Percentiles rank a stretch among this genome's conserved stretches.
phyloP scores from a whole-genome alignment of 2,888 invertebrate species.

The Orgyia antiqua region DNA sequence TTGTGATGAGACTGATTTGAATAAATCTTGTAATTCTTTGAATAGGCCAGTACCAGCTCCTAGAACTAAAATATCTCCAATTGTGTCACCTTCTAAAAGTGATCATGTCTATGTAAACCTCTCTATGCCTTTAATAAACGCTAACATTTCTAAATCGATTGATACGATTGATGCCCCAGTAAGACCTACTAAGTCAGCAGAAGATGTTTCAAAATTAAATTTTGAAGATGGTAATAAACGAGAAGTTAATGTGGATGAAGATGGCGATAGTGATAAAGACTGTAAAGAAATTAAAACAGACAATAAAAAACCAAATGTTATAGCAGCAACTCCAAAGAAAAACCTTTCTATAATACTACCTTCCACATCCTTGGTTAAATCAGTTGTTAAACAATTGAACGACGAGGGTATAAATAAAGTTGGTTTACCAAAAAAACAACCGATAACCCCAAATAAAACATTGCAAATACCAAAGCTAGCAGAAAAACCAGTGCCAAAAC shows the following conservation, averaged over 20 bases:
- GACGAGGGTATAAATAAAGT: conserved; percentile 59
- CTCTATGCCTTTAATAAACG: conserved; percentile 68
- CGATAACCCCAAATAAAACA: conserved; percentile 65
- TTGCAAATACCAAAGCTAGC: conserved; percentile 72
- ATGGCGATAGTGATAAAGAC: conserved; percentile 20
- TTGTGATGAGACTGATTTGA: conserved; percentile 70
- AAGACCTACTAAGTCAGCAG: conserved; percentile 55
- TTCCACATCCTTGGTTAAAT: conserved; percentile 66
- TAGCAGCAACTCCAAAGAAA: conserved; percentile 65
- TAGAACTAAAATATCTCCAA: conserved; percentile 63
- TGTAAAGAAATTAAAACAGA: conserved; percentile 23
- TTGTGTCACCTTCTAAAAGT: conserved; percentile 54
- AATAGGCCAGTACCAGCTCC: conserved; percentile 80
- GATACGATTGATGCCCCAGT: conserved; percentile 58
- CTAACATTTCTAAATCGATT: conserved; percentile 41
- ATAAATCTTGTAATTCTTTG: conserved; percentile 62
- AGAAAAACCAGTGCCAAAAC: conserved; percentile 72
- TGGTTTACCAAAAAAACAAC: conserved; percentile 61
- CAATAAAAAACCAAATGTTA: conserved; percentile 60
- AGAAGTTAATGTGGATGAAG: conserved; percentile 13
- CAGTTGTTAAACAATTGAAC: conserved; percentile 61
- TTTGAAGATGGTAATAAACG: conserved; percentile 22
- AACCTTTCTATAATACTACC: conserved; percentile 50
- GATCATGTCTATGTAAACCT: conserved; percentile 79
- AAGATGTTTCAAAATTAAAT: conserved; percentile 43